These are phyloP conservation scores for Diplolepis rosae DNA, from an alignment of 2,888 invertebrate genomes.

Conservation along the genomic window DNA sequence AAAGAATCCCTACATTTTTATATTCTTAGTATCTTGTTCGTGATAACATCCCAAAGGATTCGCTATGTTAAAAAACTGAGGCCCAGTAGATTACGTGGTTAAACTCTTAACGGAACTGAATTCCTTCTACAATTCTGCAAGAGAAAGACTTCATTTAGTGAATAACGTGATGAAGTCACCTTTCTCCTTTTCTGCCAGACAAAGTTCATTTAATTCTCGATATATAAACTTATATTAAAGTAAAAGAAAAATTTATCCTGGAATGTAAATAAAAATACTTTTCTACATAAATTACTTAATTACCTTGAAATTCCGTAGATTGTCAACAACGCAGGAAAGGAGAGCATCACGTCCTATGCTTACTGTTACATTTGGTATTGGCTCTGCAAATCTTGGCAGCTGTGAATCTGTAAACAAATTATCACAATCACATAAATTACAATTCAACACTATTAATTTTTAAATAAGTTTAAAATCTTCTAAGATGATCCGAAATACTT, in stretches of 20 bases:
- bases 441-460: no score
- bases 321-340: slow-evolving; percentile 91
- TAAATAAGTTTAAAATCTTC: no score
- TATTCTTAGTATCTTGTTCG: slow-evolving; percentile 12
- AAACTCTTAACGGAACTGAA: slow-evolving; percentile 24
- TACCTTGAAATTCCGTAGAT: slow-evolving; percentile 90
- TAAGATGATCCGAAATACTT: no score
- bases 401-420: slow-evolving; percentile 77
- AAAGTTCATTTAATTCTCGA: slow-evolving; percentile 22
- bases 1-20: slow-evolving; percentile 3
- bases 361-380: slow-evolving; percentile 92
- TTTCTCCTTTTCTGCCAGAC: neutral
- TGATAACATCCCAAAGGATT: neutral
- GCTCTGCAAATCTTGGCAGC: slow-evolving; percentile 89
- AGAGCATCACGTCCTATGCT: slow-evolving; percentile 90
- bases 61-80: slow-evolving; percentile 5
- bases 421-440: no score
- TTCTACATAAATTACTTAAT: neutral
- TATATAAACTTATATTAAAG: neutral
- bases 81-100: slow-evolving; percentile 20
- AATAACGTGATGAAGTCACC: slow-evolving; percentile 29
- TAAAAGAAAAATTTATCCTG: neutral
- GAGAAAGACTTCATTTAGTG: slow-evolving; percentile 28
- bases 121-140: slow-evolving; percentile 14
- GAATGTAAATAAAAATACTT: neutral